Evolutionary conservation across 2,113 vertebrate species (phyloP), one percentile per base, ranked within the genome.

Genomic region (Urocitellus parryii): DNA sequence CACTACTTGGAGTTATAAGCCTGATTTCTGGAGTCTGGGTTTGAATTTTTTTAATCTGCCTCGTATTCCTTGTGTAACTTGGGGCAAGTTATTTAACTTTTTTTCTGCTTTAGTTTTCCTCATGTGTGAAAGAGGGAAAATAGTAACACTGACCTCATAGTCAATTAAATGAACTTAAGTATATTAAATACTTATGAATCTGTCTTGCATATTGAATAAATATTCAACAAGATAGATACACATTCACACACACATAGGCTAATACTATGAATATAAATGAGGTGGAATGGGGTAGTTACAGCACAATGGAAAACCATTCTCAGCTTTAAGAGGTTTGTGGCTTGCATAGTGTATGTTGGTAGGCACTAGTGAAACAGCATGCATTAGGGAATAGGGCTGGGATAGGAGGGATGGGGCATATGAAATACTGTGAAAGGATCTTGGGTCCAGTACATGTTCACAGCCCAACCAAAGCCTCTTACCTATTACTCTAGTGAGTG

Each of bases 181-280:
- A 13, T 91, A n/a, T 63, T 61, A 94, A 70, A 87, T 86, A 45
- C 11, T 94, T 97, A 88, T 32, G 74, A 73, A 92, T 90, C 58
- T 58, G 16, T 24, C 32, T 68, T 20, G 37, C 24, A 13, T 82
- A 48, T 42, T 78, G 61, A 68, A 2, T 86, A 92, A 94, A 24
- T 88, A 32, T 9, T 58, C n/a, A 32, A 0, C 53, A 53, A 81
- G 13, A 51, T 74, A 7, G n/a, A 32, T 63, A 18, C 32, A 68
- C 65, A 63, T 63, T 9, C 4, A 67, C 29, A 67, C 29, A 67
- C 5, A 67, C 8, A 9, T 14, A 32, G 8, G 29, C 70, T 76
- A 79, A 72, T 88, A 20, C 79, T 85, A 58, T 5, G n/a, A 77
- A 45, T 4, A 42, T 51, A 68, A n/a, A 67, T 81, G 48, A 56